Percentiles rank a stretch among this genome's conserved stretches.
Evolutionary conservation across 2,113 vertebrate species (phyloP).

Genomic region (Mesitornis unicolor): DNA sequence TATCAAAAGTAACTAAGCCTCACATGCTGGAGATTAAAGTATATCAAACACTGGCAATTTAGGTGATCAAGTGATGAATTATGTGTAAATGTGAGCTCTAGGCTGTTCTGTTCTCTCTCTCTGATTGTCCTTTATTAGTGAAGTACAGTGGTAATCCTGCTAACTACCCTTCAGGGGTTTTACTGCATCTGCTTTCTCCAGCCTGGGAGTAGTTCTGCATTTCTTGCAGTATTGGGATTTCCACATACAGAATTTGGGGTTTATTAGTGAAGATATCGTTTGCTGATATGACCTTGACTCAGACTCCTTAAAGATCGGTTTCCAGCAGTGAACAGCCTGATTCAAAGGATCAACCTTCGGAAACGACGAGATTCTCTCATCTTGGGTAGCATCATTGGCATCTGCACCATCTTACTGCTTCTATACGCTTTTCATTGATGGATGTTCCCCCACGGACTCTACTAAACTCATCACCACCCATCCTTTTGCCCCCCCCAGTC

Average conservation of each 20-base stretch:
- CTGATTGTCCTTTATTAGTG: background rate
- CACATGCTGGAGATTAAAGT: background rate
- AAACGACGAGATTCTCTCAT: slow-evolving; percentile 96
- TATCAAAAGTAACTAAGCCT: background rate
- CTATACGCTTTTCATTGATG: slow-evolving; percentile 94
- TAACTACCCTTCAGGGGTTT: background rate
- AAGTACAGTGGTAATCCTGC: background rate
- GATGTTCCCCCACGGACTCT: slow-evolving; percentile 58
- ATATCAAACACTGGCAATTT: background rate
- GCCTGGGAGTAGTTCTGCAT: background rate
- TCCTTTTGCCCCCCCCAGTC: background rate
- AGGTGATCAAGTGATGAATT: background rate
- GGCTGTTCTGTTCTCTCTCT: background rate
- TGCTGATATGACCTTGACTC: slow-evolving; percentile 71
- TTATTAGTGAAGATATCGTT: background rate
- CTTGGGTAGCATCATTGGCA: slow-evolving; percentile 85
- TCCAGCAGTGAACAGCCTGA: slow-evolving; percentile 95
- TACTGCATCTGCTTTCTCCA: background rate
- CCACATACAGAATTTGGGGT: background rate
- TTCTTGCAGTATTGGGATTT: background rate
- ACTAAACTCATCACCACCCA: slow-evolving; percentile 37
- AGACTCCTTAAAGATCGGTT: slow-evolving; percentile 83
- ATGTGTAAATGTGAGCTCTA: background rate
- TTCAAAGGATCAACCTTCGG: slow-evolving; percentile 94
- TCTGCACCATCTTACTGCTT: slow-evolving; percentile 93